Conservation (phyloP, 2,113 vertebrate species). For the Artemisiospiza belli region DNA sequence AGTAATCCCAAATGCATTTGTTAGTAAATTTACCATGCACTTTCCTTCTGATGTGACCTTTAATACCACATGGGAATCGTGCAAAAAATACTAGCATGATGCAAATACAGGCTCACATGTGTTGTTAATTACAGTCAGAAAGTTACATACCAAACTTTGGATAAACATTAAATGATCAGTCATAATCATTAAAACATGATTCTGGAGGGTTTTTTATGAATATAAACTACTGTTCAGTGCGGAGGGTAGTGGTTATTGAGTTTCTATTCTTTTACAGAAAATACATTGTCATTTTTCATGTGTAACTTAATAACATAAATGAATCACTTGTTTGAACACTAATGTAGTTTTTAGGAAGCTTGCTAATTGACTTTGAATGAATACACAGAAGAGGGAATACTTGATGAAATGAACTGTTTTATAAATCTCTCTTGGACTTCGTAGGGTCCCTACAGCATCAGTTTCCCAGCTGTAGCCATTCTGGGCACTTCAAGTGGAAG, state of each 20-base stretch:
- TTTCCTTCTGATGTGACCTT: not conserved
- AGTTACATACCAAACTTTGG: not conserved
- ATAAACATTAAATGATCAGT: not conserved
- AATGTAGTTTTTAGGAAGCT: not conserved
- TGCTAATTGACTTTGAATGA: not conserved
- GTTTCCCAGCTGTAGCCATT: not conserved
- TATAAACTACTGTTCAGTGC: not conserved
- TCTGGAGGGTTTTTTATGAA: not conserved
- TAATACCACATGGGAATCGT: not conserved
- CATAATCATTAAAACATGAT: not conserved
- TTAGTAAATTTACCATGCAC: not conserved
- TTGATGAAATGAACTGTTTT: not conserved
- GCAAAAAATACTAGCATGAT: not conserved
- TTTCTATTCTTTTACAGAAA: conserved; percentile 45
- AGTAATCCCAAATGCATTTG: not conserved
- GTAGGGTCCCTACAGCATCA: not conserved
- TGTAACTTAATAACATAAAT: not conserved
- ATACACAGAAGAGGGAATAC: not conserved
- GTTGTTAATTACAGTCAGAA: not conserved
- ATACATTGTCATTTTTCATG: not conserved
- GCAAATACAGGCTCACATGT: not conserved
- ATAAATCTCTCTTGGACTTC: not conserved
- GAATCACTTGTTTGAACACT: not conserved
- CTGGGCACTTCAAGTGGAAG: not conserved
- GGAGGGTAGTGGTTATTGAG: not conserved